A percentile compares a stretch with the other conserved stretches of the same genome.
These are phyloP conservation scores for Ceratotherium simum DNA, from an alignment of 2,113 vertebrate species.

Conservation along the genomic window DNA sequence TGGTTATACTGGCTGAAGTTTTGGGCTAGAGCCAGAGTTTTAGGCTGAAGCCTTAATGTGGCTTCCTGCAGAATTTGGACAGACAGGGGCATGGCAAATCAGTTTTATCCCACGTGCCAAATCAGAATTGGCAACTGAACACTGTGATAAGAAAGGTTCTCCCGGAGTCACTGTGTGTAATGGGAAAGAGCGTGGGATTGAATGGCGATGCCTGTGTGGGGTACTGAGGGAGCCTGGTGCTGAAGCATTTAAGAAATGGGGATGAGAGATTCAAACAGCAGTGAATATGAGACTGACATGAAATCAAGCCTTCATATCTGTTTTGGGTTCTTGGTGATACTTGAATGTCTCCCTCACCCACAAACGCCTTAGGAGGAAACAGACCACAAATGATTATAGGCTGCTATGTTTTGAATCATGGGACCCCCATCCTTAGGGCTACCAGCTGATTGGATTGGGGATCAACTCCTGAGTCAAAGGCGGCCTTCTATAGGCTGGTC, in stretches of 20 bases:
- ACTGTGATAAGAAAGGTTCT: background rate
- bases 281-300: background rate
- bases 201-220: background rate
- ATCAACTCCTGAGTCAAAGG: background rate
- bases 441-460: background rate
- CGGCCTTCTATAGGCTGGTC: background rate
- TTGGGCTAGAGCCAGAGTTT: background rate
- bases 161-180: background rate
- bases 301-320: background rate
- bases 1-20: background rate
- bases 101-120: background rate
- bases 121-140: background rate
- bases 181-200: background rate
- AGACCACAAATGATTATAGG: background rate
- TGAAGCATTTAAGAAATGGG: background rate
- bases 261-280: background rate
- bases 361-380: background rate
- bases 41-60: background rate
- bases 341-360: background rate
- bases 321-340: background rate
- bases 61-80: background rate
- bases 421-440: background rate
- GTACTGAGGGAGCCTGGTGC: background rate
- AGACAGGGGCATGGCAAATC: background rate
- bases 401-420: background rate